These are phyloP conservation scores for Pteruthius melanotis DNA, from an alignment of 2,113 vertebrate species.

Conservation along the genomic window DNA sequence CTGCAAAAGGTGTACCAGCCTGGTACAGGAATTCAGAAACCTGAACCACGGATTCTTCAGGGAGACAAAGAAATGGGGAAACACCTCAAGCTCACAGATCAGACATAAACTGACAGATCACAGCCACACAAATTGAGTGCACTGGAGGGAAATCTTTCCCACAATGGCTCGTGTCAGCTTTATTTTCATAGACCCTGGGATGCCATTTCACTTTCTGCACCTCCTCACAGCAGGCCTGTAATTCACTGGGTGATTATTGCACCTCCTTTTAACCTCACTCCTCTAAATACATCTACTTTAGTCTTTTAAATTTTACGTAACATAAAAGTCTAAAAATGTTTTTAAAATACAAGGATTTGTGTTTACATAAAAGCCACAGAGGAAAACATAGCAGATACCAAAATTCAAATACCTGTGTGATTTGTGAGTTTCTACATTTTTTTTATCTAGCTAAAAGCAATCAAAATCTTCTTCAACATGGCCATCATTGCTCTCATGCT, in stretches of 20 bases:
- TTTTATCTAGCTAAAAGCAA: slow-evolving; percentile 12
- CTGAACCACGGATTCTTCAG: neutral
- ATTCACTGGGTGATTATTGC: neutral
- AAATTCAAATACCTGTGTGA: neutral
- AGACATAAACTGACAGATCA: neutral
- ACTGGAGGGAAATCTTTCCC: neutral
- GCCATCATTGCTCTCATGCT: slow-evolving; percentile 7
- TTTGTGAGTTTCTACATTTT: neutral
- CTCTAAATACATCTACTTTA: neutral
- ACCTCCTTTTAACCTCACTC: neutral
- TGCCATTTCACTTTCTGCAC: neutral
- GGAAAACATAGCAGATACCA: neutral
- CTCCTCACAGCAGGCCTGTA: neutral
- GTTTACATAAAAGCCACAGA: neutral
- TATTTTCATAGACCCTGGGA: neutral
- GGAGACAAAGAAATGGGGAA: neutral
- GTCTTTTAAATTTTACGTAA: neutral
- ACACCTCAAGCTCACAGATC: neutral
- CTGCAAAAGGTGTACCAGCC: neutral
- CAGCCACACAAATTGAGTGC: neutral
- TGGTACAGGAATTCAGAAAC: neutral
- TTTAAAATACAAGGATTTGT: neutral
- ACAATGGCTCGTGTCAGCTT: neutral
- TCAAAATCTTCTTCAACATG: slow-evolving; percentile 38
- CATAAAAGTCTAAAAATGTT: neutral